Conservation (phyloP, 2,113 vertebrate genomes). For the Pollachius pollachius region DNA sequence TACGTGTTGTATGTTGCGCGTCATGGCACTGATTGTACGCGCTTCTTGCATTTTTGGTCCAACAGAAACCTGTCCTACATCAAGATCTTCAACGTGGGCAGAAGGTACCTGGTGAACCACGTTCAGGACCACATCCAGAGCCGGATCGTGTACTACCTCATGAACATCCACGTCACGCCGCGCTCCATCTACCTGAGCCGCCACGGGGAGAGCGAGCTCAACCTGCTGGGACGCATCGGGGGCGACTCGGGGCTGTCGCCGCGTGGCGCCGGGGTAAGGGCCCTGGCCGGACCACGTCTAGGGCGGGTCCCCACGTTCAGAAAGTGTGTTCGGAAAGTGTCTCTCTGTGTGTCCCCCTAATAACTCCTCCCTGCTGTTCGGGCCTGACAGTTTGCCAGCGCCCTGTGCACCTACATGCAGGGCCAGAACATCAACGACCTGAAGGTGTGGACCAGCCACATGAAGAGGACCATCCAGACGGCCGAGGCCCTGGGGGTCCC, state of each 20-base stretch:
- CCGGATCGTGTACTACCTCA: constrained; percentile 88
- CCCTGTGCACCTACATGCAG: constrained; percentile 79
- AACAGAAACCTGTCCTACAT: constrained; percentile 86
- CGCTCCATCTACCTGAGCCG: constrained; percentile 88
- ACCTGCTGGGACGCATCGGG: constrained; percentile 82
- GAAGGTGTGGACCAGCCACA: constrained; percentile 94
- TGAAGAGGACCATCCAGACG: constrained; percentile 90
- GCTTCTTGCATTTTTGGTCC: too few relatives aligned
- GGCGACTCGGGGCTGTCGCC: constrained; percentile 80
- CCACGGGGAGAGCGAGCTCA: constrained; percentile 90
- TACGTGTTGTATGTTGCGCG: too few relatives aligned
- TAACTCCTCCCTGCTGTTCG: neutral
- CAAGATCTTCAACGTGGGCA: constrained; percentile 91
- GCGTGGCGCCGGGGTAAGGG: constrained; percentile 73
- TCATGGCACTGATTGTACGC: too few relatives aligned
- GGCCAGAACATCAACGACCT: constrained; percentile 80
- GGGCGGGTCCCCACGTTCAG: too few relatives aligned
- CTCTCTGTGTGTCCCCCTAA: neutral
- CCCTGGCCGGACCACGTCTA: too few relatives aligned
- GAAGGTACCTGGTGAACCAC: constrained; percentile 84
- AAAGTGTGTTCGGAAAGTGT: neutral
- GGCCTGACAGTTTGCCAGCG: constrained; percentile 75
- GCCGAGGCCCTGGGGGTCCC: constrained; percentile 82
- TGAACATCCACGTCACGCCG: constrained; percentile 91
- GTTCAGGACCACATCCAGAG: constrained; percentile 93